These are phyloP conservation scores for Ceratotherium simum DNA, from an alignment of 2,113 vertebrate genomes.

Conservation along the genomic window DNA sequence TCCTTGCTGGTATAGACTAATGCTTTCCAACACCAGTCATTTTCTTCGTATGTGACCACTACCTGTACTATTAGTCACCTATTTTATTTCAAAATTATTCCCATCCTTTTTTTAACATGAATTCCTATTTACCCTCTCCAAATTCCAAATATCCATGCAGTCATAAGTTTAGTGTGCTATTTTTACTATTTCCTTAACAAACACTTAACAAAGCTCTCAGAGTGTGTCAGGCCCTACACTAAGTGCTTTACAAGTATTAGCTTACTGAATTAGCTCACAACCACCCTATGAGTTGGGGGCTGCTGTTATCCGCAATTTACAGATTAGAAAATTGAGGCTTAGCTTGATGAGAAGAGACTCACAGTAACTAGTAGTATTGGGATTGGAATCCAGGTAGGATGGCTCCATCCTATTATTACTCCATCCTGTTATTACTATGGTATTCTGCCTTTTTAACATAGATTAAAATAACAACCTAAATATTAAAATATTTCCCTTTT, in stretches of 20 bases:
- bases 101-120: background rate
- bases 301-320: background rate
- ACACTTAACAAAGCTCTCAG: background rate
- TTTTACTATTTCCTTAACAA: slow-evolving; percentile 23
- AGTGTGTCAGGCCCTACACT: background rate
- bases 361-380: background rate
- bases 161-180: background rate
- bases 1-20: background rate
- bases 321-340: background rate
- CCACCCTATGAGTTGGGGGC: background rate
- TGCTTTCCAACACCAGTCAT: too few species aligned
- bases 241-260: background rate
- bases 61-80: background rate
- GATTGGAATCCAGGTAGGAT: background rate
- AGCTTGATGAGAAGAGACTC: background rate
- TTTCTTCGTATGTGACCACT: background rate
- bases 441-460: background rate
- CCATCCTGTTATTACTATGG: too few species aligned
- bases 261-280: background rate
- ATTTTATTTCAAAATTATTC: slow-evolving; percentile 28
- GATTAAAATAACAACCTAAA: background rate
- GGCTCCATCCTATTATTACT: background rate
- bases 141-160: background rate
- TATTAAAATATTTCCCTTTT: background rate
- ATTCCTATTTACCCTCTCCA: background rate